phyloP scores from a whole-genome alignment of 2,888 invertebrate genomes.

The Callyntrura sp. region DNA sequence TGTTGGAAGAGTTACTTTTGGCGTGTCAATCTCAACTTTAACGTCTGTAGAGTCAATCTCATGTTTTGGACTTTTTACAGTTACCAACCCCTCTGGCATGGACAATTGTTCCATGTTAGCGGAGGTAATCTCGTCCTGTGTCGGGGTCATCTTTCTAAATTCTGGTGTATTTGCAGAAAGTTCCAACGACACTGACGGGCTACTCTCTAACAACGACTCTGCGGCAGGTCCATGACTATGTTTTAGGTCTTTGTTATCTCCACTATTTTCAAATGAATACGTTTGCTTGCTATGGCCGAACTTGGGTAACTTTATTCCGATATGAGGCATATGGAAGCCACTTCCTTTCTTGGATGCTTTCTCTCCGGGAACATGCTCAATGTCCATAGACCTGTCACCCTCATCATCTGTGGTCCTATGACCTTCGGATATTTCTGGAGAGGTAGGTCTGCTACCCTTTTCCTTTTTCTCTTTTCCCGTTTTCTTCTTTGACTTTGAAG shows the following conservation, averaged over 20 bases:
- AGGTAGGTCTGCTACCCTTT: constrained; percentile 65
- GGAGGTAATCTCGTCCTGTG: constrained; percentile 54
- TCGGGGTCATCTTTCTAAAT: constrained; percentile 72
- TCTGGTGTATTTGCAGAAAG: constrained; percentile 69
- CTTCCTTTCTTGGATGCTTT: constrained; percentile 65
- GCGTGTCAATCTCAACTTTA: constrained; percentile 51
- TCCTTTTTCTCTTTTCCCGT: constrained; percentile 62
- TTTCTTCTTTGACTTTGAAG: constrained; percentile 59
- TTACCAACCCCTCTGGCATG: background rate
- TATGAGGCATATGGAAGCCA: constrained; percentile 80
- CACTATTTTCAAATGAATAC: constrained; percentile 79
- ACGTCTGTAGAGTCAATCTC: constrained; percentile 63
- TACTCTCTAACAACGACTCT: constrained; percentile 66
- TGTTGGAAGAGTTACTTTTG: constrained; percentile 52
- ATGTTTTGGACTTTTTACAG: constrained; percentile 31
- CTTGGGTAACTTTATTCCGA: constrained; percentile 80
- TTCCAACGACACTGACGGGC: constrained; percentile 67
- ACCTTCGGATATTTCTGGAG: constrained; percentile 62
- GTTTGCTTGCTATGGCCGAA: constrained; percentile 81
- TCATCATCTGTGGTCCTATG: constrained; percentile 69
- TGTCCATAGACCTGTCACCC: constrained; percentile 58
- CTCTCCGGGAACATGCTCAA: constrained; percentile 62
- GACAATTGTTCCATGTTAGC: constrained; percentile 59
- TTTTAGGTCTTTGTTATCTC: constrained; percentile 75
- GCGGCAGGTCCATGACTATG: constrained; percentile 72